Base-by-base conservation (phyloP, 1,140 invertebrate species). In the Leguminivora glycinivorella region DNA sequence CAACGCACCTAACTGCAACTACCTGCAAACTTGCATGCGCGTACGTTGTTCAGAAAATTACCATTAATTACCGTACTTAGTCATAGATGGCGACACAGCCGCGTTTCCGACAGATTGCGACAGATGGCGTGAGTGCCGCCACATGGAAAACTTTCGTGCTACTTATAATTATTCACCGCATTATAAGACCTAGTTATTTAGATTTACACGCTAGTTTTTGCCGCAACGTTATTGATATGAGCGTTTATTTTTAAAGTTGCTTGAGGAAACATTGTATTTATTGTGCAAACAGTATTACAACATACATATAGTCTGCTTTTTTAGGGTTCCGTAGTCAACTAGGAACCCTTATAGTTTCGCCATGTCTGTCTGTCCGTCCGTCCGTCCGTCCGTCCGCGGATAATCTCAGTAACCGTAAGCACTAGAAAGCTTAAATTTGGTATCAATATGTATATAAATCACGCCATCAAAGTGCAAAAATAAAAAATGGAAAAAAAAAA, bases 41-140 rank as follows among this genome's bases (percentile, higher is more conserved):
- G 58, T 9, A 31, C 25, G 26, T 29, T 60, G 56, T 26, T 29
- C 26, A 63, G 17, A 2, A 40, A 67, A 67, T 43, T 38, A 67
- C 31, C 31, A 38, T 34, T 67, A 67, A 67, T 63, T 63, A 63
- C 9, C 31, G 25, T 17, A 31, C 17, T 63, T n/a, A 9, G n/a
- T 22, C n/a, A 17, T 63, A 63, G 58, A 63, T 63, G 58, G 58
- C 58, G 58, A 63, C 58, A 63, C 58, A 63, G 58, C 26, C 14
- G 22, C 14, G 58, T 63, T 63, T 63, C 58, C 58, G 58, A 29
- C 19, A 56, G 75, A 75, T 75, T 75, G 75, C 76, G 68, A 70
- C 70, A 72, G 70, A 26, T 85, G 76, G 70, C 83, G 83, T 87
- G 83, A 85, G 84, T 82, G 82, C 74, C 71, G 56, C 70, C 81